Evolutionary conservation across 1,140 invertebrate species (phyloP), one percentile per base, ranked within the genome.

Genomic region (Luehdorfia chinensis): DNA sequence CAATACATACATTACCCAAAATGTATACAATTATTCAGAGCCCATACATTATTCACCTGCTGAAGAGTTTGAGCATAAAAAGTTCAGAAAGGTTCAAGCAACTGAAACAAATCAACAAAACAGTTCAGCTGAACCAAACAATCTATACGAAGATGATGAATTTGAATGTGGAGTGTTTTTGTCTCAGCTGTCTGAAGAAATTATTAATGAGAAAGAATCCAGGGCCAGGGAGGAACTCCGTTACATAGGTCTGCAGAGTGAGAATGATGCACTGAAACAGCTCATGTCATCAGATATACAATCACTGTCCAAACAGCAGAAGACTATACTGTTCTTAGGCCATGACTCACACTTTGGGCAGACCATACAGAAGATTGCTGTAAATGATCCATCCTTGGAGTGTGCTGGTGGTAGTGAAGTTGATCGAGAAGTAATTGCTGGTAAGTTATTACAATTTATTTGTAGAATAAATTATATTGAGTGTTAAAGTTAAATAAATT

Each of bases 211-310:
- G 36, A 75, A 75, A 16, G 70, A 76, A 30, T 65, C 54, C 21
- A 56, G 31, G 28, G 57, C 39, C 0, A 55, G 57, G 36, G 66
- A 75, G 18, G 72, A 75, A 12, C 44, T 54, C 23, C 71, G 66
- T 13, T 70, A 62, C 27, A 52, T 66, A 3, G 64, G 48, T 1
- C 0, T 72, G 2, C 59, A 68, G n/a, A 65, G 59, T 48, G 72
- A 78, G 2, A 74, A 80, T 48, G 66, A 60, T 31, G 81, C 81
- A 0, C 32, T 86, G 36, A 77, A 80, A 30, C 83, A 86, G 27
- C 56, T 86, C 1, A 81, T 86, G 78, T 81, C 79, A 0, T 51
- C 75, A 0, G 73, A 76, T 8, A 75, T 75, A 8, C 75, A 79
- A 39, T 64, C 66, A 0, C 16, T 65, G 12, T 62, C 74, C 0